Evolutionary conservation across 2,888 invertebrate genomes (phyloP), one percentile per base, ranked within the genome.

Genomic region (Xestia ashworthii): DNA sequence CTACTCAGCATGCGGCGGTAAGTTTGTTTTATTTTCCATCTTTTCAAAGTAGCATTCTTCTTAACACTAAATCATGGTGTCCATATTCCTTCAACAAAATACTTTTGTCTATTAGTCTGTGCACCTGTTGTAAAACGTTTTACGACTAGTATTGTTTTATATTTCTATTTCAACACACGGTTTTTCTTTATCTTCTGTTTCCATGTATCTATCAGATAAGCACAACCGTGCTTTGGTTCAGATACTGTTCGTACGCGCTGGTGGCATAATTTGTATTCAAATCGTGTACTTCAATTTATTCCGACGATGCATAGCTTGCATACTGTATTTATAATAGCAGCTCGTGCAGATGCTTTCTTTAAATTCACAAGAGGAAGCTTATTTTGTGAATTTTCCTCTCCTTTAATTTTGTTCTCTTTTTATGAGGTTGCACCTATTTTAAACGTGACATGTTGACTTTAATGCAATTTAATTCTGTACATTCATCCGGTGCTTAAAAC

Each of bases 1-100:
- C 97, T 68, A 98, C 98, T 1, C 98, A 99, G 94, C 96, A 98
- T 87, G 98, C 98, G 90, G 98, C 98, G 93, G 99, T 98, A 94
- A 98, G 98, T 98, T 78, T 80, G 50, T 74, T 73, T 72, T 25
- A 16, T 32, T 80, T 65, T 58, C 22, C 44, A n/a, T 55, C 22
- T 22, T 48, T 22, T 9, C 4, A 3, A 71, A 55, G 2, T 16
- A 11, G 0, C 38, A 2, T 22, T 22, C 14, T 48, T 60, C 48
- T 22, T 44, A 9, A 38, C 32, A 62, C 2, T 32, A 55, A 44
- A 19, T 9, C 3, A n/a, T 65, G 9, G 9, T 14, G 66, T 8
- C n/a, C 22, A 0, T 67, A 46, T 53, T 53, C 1, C 19, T 6
- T 16, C 1, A 16, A 16, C 5, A 14, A 22, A 14, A 14, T 12